A percentile compares a stretch with the other conserved stretches of the same genome.
phyloP scores from a whole-genome alignment of 2,113 vertebrate genomes.

The Menidia beryllina region DNA sequence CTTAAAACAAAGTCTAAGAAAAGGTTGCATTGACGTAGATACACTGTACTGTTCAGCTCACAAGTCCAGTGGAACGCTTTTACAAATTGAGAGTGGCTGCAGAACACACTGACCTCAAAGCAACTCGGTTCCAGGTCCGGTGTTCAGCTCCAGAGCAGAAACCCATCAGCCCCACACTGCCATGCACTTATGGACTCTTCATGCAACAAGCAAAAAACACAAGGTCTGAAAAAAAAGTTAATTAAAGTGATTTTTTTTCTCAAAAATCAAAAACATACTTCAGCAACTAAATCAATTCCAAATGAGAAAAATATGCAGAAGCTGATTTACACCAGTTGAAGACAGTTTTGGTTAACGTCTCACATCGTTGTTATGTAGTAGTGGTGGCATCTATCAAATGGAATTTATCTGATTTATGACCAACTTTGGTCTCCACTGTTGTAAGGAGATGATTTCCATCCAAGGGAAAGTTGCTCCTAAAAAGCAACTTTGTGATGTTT shows the following conservation, averaged over 20 bases:
- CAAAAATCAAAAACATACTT: neutral
- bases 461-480: slow-evolving; percentile 44
- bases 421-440: slow-evolving; percentile 40
- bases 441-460: slow-evolving; percentile 48
- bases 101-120: too few species aligned
- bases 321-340: slow-evolving; percentile 3
- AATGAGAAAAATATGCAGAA: neutral
- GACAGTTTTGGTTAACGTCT: slow-evolving; percentile 6
- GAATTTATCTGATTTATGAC: slow-evolving; percentile 21
- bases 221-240: neutral
- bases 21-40: neutral
- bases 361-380: slow-evolving; percentile 16
- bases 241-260: neutral
- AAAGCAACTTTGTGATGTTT: slow-evolving; percentile 80
- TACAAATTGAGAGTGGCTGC: slow-evolving; percentile 3
- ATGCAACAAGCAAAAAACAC: neutral
- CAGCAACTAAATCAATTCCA: neutral
- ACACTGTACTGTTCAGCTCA: neutral
- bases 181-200: neutral
- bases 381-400: slow-evolving; percentile 36
- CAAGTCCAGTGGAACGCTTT: slow-evolving; percentile 5
- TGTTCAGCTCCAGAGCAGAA: neutral
- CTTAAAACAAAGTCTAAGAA: neutral
- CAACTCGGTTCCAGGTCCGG: neutral
- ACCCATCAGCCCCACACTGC: neutral